Base-by-base conservation (phyloP, 2,797 vertebrate species). In the Enteromius thamalakanensis region DNA sequence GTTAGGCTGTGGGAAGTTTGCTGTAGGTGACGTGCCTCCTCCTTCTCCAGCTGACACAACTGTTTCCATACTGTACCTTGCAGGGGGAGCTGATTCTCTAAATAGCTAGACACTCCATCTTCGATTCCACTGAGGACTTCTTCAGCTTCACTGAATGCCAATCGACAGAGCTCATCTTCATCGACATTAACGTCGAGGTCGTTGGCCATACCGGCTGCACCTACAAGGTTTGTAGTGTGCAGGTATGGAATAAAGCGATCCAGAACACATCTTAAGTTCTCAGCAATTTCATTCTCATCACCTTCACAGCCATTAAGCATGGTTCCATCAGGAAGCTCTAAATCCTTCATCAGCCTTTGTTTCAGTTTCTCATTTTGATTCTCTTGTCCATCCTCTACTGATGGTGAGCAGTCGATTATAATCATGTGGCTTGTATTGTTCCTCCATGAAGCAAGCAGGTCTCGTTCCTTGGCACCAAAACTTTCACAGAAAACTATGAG, bases 401-500 rank as follows among this genome's bases (percentile, higher is more conserved):
- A 42, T 8, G 87, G 82, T 55, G 90, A 90, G 21, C 92, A 32
- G n/a, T 94, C 89, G 74, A 94, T 87, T 62, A 95, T 5, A 51
- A 95, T 90, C 29, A 94, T 67, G 40, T 91, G 91, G 29, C 79
- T 88, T 76, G 90, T 80, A 42, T 82, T 87, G 21, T 86, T 21
- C 78, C 91, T 92, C 85, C 88, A 93, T 3, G 86, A 91, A n/a
- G 83, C 15, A 58, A 95, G 51, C 82, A 92, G 76, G 70, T 89
- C 40, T 85, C 83, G 90, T 1, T 96, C 94, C 79, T 89, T 90
- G 67, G 92, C 91, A 3, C 87, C 90, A 42, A 96, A 92, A 71
- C 92, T 91, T 62, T 94, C 94, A 23, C 94, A 95, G 90, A 97
- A 90, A 76, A 96, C 91, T 58, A 97, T 89, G 6, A 96, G 86